phyloP scores from a whole-genome alignment of 2,113 vertebrate genomes.

The Suncus etruscus region DNA sequence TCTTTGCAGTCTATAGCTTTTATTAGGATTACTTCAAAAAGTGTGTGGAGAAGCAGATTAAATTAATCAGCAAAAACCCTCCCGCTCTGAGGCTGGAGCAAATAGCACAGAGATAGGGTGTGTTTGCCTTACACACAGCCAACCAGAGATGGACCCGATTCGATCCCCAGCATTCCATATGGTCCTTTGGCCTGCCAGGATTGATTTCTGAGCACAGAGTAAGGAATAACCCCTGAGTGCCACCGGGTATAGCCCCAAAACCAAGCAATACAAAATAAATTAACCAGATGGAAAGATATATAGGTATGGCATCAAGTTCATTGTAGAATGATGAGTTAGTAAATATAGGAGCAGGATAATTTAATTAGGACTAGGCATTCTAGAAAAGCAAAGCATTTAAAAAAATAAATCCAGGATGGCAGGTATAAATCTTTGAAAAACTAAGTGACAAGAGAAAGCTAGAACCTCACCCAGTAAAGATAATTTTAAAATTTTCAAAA shows the following conservation, averaged over 20 bases:
- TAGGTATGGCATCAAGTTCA: not conserved
- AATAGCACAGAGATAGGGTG: no score
- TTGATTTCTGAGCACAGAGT: no score
- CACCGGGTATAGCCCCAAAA: no score
- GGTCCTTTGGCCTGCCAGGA: no score
- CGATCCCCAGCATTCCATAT: no score
- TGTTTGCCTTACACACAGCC: no score
- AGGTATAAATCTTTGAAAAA: not conserved
- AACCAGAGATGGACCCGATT: no score
- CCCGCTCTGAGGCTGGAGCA: no score
- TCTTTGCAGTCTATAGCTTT: not conserved
- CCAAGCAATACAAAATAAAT: no score
- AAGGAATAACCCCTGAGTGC: no score
- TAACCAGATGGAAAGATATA: not conserved
- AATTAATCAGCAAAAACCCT: no score
- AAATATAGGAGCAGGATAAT: slow-evolving; percentile 13
- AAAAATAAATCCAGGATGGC: not conserved
- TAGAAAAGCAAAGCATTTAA: not conserved
- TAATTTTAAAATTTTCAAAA: not conserved
- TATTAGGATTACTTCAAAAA: not conserved
- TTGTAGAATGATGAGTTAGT: slow-evolving; percentile 17
- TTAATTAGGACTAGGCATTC: not conserved
- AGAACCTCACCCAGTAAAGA: not conserved
- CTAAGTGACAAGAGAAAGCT: not conserved
- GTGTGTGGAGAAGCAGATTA: not conserved